Conservation (phyloP, 2,888 invertebrate species). For the Exocentrus adspersus region DNA sequence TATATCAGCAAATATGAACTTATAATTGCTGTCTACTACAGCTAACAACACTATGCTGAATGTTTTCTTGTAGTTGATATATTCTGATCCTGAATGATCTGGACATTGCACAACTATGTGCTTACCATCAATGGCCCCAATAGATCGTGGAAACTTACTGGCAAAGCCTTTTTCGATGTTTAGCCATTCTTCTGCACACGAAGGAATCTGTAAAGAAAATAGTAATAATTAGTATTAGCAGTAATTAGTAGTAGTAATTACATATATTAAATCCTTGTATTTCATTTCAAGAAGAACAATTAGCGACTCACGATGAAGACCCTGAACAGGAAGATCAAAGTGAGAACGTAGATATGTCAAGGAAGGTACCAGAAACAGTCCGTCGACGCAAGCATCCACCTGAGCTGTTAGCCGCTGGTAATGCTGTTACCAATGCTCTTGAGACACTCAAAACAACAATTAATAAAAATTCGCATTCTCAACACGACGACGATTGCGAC, state of each 20-base stretch:
- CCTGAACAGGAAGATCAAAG: not conserved
- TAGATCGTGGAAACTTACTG: conserved; percentile 48
- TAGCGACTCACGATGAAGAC: not conserved
- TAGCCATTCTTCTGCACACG: not conserved
- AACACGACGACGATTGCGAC: not conserved
- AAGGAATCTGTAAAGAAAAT: not conserved
- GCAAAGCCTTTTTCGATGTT: not conserved
- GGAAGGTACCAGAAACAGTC: conserved; percentile 4
- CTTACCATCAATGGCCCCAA: conserved; percentile 56
- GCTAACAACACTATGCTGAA: conserved; percentile 11
- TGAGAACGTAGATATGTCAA: not conserved
- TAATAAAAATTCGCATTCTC: conserved; percentile 3
- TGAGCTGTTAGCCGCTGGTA: not conserved
- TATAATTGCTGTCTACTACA: conserved; percentile 6
- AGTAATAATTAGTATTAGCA: too few relatives aligned
- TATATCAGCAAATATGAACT: conserved; percentile 3
- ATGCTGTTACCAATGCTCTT: not conserved
- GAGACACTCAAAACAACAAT: not conserved
- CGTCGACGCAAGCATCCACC: conserved; percentile 5
- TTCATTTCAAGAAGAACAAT: conserved; percentile 1
- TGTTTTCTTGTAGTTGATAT: conserved; percentile 51
- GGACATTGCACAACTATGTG: conserved; percentile 51
- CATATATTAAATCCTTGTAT: conserved; percentile 1
- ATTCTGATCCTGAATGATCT: conserved; percentile 44
- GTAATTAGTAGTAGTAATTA: too few relatives aligned